These are phyloP conservation scores for Holotrichia oblita DNA, from an alignment of 1,140 invertebrate species.

Conservation along the genomic window DNA sequence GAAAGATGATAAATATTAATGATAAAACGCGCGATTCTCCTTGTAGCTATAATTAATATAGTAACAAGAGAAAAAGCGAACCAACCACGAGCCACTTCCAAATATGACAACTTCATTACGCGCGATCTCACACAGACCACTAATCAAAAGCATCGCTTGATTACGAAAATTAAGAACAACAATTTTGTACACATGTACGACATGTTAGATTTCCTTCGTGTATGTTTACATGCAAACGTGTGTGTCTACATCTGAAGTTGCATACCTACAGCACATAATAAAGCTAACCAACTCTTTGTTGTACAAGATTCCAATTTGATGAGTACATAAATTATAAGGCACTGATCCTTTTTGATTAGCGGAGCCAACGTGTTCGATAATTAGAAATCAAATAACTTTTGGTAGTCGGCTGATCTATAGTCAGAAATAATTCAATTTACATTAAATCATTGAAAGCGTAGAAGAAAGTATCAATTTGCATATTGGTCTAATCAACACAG, in stretches of 20 bases:
- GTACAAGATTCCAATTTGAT: neutral
- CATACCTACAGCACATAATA: neutral
- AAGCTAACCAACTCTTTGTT: neutral
- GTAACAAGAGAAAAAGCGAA: neutral
- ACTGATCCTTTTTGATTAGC: neutral
- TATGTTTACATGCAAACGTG: neutral
- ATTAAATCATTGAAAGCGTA: neutral
- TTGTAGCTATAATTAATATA: slow-evolving; percentile 9
- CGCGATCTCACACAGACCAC: neutral
- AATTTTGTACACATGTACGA: neutral
- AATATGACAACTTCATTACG: slow-evolving; percentile 12
- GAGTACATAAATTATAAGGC: slow-evolving; percentile 1
- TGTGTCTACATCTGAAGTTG: neutral
- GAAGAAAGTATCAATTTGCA: neutral
- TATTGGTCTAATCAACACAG: neutral
- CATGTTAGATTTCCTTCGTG: neutral
- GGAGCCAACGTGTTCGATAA: neutral
- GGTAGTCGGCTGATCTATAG: neutral
- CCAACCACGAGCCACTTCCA: slow-evolving; percentile 10
- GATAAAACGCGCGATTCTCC: neutral
- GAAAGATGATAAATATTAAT: slow-evolving; percentile 1
- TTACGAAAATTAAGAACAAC: neutral
- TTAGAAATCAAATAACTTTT: neutral
- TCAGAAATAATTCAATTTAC: neutral
- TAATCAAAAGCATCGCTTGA: neutral